phyloP scores from a whole-genome alignment of 2,888 invertebrate genomes.

The Agonopterix subpropinquella region DNA sequence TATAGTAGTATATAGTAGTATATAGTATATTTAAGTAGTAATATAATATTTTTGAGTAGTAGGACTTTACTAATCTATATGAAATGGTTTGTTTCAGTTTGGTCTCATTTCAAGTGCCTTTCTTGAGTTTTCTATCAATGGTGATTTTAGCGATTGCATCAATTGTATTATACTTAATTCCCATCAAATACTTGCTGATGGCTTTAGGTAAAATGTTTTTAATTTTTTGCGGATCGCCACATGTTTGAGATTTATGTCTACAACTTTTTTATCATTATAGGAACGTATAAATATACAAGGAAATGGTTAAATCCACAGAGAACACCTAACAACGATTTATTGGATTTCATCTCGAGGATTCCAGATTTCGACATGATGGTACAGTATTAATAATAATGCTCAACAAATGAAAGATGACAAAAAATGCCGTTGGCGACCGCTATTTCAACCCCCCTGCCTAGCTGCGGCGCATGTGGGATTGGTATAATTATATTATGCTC shows the following conservation, averaged over 20 bases:
- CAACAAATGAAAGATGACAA: no score
- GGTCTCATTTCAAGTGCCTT: slow-evolving; percentile 56
- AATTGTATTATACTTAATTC: slow-evolving; percentile 40
- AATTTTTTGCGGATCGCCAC: neutral
- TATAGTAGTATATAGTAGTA: neutral
- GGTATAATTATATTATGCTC: no score
- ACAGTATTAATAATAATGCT: slow-evolving; percentile 15
- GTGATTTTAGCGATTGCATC: slow-evolving; percentile 34
- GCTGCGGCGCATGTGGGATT: no score
- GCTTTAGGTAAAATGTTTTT: slow-evolving; percentile 36
- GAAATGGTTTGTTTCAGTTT: slow-evolving; percentile 41
- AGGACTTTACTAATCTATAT: neutral
- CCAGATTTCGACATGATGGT: slow-evolving; percentile 61
- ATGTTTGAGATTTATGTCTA: no score
- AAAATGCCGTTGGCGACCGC: no score
- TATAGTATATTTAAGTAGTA: neutral
- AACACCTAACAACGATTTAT: slow-evolving; percentile 53
- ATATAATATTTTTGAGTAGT: no score
- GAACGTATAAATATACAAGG: slow-evolving; percentile 54
- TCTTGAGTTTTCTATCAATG: slow-evolving; percentile 51
- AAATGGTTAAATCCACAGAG: slow-evolving; percentile 53
- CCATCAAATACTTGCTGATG: slow-evolving; percentile 56
- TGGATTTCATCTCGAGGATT: slow-evolving; percentile 58
- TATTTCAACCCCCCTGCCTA: no score
- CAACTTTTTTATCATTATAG: slow-evolving; percentile 26